Conservation (phyloP, 2,888 invertebrate genomes). For the Arrhopalites spinosus region DNA sequence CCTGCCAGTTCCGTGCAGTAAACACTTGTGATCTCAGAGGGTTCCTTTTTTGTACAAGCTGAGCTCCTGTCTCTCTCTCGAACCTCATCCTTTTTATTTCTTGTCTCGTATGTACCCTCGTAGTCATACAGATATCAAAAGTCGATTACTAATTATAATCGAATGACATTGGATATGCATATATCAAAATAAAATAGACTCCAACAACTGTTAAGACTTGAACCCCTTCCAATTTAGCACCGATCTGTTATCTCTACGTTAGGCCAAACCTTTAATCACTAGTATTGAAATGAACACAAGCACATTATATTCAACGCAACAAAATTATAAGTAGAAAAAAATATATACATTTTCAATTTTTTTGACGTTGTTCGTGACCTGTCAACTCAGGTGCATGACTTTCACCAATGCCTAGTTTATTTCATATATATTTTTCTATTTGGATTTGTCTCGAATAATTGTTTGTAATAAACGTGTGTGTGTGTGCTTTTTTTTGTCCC, state of each 20-base stretch:
- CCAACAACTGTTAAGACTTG: not conserved
- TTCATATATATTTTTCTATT: conserved; percentile 8
- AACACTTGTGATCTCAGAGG: conserved; percentile 9
- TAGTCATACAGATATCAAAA: not conserved
- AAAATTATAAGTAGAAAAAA: too few relatives aligned
- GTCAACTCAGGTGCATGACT: conserved; percentile 19
- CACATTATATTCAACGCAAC: not conserved
- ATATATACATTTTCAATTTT: not conserved
- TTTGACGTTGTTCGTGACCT: conserved; percentile 23
- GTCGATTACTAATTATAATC: conserved; percentile 28
- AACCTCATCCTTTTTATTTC: conserved; percentile 10
- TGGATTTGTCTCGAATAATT: not conserved
- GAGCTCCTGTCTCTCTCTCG: not conserved
- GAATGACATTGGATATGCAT: conserved; percentile 18
- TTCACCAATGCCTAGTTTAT: conserved; percentile 6
- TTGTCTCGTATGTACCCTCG: not conserved
- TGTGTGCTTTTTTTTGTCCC: too few relatives aligned
- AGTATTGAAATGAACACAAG: not conserved
- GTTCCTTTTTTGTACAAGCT: conserved; percentile 3
- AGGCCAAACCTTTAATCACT: conserved; percentile 12
- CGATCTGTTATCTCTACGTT: not conserved
- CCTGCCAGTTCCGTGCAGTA: conserved; percentile 20
- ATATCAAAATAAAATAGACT: not conserved
- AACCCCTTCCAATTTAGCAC: conserved; percentile 17
- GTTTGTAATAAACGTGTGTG: too few relatives aligned